phyloP scores from a whole-genome alignment of 2,888 invertebrate genomes.

The Zele albiditarsus region DNA sequence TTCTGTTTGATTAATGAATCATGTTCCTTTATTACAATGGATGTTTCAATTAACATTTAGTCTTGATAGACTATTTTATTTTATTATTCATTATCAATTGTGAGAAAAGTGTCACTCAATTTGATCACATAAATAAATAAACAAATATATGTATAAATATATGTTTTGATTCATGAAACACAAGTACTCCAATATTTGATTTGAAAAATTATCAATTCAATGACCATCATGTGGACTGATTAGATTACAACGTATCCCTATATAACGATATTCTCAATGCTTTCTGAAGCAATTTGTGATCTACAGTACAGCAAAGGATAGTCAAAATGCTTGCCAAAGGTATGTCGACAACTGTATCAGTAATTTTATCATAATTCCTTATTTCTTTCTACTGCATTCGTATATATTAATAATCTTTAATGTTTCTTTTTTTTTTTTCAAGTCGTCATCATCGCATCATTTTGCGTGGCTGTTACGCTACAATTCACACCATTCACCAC shows the following conservation, averaged over 20 bases:
- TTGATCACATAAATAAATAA: too few relatives aligned
- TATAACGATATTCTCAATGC: not conserved
- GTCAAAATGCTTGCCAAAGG: constrained; percentile 45
- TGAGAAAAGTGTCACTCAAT: too few relatives aligned
- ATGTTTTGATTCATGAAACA: too few relatives aligned
- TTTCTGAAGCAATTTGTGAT: constrained; percentile 18
- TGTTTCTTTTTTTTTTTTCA: not conserved
- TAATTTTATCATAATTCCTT: not conserved
- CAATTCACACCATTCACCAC: constrained; percentile 34
- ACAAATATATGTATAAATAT: too few relatives aligned
- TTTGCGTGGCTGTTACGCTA: constrained; percentile 52
- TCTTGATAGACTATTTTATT: too few relatives aligned
- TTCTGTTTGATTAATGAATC: too few relatives aligned
- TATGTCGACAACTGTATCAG: constrained; percentile 26
- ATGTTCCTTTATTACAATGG: too few relatives aligned
- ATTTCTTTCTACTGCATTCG: not conserved
- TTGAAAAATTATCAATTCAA: not conserved
- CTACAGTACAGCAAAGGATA: not conserved
- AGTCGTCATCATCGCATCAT: constrained; percentile 52
- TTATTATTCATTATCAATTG: too few relatives aligned
- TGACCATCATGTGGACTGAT: not conserved
- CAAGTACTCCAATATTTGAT: too few relatives aligned
- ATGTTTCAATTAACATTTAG: too few relatives aligned
- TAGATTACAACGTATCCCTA: not conserved
- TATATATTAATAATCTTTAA: not conserved